phyloP scores from a whole-genome alignment of 2,888 invertebrate species.

The Aspidiotus destructor region DNA sequence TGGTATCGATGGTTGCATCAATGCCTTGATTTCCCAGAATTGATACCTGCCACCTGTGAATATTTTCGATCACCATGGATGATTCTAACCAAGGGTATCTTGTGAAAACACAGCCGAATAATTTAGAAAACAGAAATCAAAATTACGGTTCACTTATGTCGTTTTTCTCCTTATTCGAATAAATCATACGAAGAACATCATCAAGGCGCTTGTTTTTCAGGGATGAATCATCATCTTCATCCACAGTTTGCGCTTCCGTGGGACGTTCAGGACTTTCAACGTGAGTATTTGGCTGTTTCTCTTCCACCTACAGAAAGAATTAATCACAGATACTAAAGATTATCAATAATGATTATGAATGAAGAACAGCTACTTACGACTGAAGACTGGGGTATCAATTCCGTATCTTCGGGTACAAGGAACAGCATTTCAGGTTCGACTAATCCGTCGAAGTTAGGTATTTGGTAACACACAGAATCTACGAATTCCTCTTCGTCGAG shows the following conservation, averaged over 20 bases:
- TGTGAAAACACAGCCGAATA: not conserved
- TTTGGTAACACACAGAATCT: not conserved
- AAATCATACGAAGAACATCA: not conserved
- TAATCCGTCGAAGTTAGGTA: not conserved
- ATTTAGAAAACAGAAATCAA: not conserved
- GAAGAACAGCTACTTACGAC: too few relatives aligned
- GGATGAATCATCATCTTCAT: not conserved
- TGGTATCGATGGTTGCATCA: constrained; percentile 7
- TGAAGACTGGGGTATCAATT: not conserved
- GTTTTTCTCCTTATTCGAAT: not conserved
- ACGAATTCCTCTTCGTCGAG: not conserved
- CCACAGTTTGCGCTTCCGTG: too few relatives aligned
- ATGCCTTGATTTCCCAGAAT: not conserved
- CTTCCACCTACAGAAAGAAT: not conserved
- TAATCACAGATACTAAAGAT: not conserved
- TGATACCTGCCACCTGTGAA: not conserved
- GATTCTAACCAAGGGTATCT: not conserved
- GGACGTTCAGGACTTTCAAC: too few relatives aligned
- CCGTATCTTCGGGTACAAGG: not conserved
- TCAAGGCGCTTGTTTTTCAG: not conserved
- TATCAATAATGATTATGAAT: too few relatives aligned
- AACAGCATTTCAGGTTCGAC: not conserved
- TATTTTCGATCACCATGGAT: not conserved
- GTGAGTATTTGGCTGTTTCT: too few relatives aligned
- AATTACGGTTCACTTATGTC: constrained; percentile 7